phyloP scores from a whole-genome alignment of 2,797 vertebrate species.

The Myotis planiceps region DNA sequence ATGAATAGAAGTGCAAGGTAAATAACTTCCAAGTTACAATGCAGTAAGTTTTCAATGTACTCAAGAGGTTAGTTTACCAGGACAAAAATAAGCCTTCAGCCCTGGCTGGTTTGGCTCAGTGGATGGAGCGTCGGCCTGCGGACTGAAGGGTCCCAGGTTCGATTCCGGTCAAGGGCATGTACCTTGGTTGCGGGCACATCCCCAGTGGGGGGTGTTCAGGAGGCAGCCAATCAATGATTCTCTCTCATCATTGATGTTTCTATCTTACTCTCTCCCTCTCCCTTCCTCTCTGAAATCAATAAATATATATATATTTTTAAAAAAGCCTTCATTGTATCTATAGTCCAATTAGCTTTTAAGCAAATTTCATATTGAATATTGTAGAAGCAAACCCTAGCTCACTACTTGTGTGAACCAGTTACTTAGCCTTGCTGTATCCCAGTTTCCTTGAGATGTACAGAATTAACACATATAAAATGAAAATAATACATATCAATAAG shows the following conservation, averaged over 20 bases:
- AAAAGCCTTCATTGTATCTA: neutral
- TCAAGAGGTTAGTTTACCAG: neutral
- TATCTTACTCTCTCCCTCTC: too few relatives aligned
- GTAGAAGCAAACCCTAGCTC: neutral
- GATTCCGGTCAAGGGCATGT: too few relatives aligned
- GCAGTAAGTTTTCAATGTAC: constrained; percentile 8
- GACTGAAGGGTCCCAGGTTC: too few relatives aligned
- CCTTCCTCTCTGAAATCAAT: too few relatives aligned
- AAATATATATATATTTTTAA: too few relatives aligned
- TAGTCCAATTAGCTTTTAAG: neutral
- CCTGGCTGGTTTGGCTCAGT: too few relatives aligned
- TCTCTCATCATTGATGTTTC: too few relatives aligned
- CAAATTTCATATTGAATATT: neutral
- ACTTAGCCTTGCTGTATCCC: neutral
- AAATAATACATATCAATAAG: neutral
- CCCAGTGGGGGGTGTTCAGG: too few relatives aligned
- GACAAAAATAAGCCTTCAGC: neutral
- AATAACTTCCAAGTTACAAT: constrained; percentile 31
- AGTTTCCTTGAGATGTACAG: neutral
- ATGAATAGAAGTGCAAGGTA: neutral
- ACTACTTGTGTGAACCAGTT: neutral
- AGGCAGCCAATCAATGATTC: too few relatives aligned
- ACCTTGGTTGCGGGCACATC: too few relatives aligned
- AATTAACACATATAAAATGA: neutral
- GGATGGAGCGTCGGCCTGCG: too few relatives aligned